Evolutionary conservation across 2,888 invertebrate genomes (phyloP).

Genomic region (Hypomecis atomaria): DNA sequence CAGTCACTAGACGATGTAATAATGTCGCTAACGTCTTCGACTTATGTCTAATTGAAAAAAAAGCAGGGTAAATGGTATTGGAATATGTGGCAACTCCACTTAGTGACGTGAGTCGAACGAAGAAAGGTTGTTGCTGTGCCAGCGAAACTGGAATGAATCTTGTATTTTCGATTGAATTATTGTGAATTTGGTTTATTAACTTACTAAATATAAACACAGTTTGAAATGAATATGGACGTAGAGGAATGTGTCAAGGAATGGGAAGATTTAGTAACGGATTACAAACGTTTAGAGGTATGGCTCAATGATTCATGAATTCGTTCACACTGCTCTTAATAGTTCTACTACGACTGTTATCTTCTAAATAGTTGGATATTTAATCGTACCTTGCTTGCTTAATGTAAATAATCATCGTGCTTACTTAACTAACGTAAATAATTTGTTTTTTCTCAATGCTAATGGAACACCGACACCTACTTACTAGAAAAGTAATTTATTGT

Average conservation of each 20-base stretch:
- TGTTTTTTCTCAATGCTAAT: background rate
- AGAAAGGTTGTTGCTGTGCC: slow-evolving; percentile 11
- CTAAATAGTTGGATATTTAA: slow-evolving; percentile 1
- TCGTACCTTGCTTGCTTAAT: background rate
- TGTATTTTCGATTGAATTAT: slow-evolving; percentile 27
- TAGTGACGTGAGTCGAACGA: slow-evolving; percentile 25
- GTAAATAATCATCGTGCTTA: slow-evolving; percentile 1
- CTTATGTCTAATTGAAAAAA: no score
- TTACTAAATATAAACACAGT: slow-evolving; percentile 31
- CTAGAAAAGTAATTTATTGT: background rate
- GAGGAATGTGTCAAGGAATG: slow-evolving; percentile 89
- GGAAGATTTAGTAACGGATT: slow-evolving; percentile 91
- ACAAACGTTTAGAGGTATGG: slow-evolving; percentile 91
- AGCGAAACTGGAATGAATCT: slow-evolving; percentile 17
- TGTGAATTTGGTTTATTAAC: slow-evolving; percentile 36
- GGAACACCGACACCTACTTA: background rate
- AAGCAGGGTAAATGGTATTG: no score
- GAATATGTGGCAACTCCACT: background rate
- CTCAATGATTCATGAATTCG: slow-evolving; percentile 25
- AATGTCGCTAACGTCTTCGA: no score
- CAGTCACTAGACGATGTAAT: no score
- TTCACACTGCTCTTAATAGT: slow-evolving; percentile 21
- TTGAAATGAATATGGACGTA: slow-evolving; percentile 77
- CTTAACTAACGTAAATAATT: background rate
- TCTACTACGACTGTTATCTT: slow-evolving; percentile 11